Evolutionary conservation across 35 echinoderm and acorn worm species (phyloP), one percentile per base, ranked within the genome.

Genomic region (Lytechinus pictus): DNA sequence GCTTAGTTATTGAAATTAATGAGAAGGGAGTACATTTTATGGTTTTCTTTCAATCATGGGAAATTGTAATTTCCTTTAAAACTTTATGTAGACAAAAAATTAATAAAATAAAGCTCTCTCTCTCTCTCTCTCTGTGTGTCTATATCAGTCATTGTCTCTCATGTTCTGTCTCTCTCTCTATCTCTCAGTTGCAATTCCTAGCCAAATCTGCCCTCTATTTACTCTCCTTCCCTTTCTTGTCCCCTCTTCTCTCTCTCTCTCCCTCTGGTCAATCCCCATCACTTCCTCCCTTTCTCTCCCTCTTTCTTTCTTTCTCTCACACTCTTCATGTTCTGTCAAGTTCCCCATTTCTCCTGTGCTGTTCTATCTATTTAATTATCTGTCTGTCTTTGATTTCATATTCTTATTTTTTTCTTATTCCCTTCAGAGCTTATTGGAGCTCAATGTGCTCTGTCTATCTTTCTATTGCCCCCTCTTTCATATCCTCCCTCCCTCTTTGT

Each of bases 291-390:
- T 52, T 6, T 89, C 87, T 89, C 28, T 52, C 87, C 51, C 87
- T 89, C 10, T 89, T 27, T 89, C 87, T 89, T 19, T 89, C 87
- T 87, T 9, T 87, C 86, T 87, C n/a, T 87, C 24, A 16, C 86
- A 1, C 86, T 87, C 33, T 8, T 87, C n/a, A 87, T 0, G 8
- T 87, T 9, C n/a, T 28, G 9, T 51, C 33, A 44, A n/a, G 33
- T 44, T 44, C 33, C 33, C 16, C 4, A 28, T 87, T n/a, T 87
- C 0, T 87, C 86, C 8, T 27, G 10, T 28, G 24, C 86, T 19
- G n/a, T n/a, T n/a, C n/a, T n/a, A n/a, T n/a, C n/a, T n/a, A 9
- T 8, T 87, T 3, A 27, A 8, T 9, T 87, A 3, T 87, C n/a
- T 87, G 33, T 87, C 86, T 19, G 11, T 87, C 24, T 8, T n/a